phyloP scores from a whole-genome alignment of 2,113 vertebrate genomes.

The Apteryx owenii region DNA sequence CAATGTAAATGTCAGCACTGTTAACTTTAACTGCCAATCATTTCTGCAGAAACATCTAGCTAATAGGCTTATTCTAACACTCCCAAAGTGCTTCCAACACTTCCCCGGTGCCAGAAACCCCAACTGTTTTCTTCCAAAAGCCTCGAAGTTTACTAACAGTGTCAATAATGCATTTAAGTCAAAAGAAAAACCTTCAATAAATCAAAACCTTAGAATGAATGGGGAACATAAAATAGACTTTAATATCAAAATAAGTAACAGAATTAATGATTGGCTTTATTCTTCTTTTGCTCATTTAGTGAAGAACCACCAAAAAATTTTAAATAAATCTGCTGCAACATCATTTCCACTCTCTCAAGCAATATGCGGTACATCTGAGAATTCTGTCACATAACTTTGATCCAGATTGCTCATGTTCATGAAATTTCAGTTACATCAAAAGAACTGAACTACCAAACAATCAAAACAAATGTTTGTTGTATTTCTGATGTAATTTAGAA shows the following conservation, averaged over 20 bases:
- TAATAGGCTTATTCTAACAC: neutral
- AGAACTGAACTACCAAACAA: neutral
- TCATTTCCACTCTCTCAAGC: neutral
- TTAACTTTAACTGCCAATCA: neutral
- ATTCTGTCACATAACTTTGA: neutral
- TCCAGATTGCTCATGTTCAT: neutral
- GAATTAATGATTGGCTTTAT: neutral
- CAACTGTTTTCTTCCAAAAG: neutral
- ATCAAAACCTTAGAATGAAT: neutral
- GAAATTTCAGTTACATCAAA: neutral
- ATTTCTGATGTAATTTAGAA: neutral
- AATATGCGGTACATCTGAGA: neutral
- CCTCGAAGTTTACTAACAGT: neutral
- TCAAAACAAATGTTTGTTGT: neutral
- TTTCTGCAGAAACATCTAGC: neutral
- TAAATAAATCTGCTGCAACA: neutral
- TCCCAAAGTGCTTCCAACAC: neutral
- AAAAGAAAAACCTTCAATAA: neutral
- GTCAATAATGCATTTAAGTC: neutral
- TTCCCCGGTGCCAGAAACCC: neutral
- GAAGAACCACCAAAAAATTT: neutral
- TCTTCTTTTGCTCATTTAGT: neutral
- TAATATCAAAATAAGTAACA: neutral
- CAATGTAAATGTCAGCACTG: neutral
- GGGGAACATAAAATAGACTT: neutral